Evolutionary conservation across 1,140 invertebrate genomes (phyloP).

Genomic region (Drosophila saltans): DNA sequence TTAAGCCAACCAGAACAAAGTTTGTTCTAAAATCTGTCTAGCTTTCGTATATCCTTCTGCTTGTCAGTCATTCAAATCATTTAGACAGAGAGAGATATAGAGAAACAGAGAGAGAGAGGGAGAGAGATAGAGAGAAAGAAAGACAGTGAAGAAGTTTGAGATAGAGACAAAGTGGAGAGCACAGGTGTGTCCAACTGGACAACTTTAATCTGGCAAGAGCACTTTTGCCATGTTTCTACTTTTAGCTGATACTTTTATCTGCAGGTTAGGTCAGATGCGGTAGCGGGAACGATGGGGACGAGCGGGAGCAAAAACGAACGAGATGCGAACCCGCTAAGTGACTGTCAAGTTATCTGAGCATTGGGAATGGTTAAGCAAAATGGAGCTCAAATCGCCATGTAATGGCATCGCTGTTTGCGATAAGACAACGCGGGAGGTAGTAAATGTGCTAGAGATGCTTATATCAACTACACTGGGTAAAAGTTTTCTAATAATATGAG

Average conservation of each 20-base stretch:
- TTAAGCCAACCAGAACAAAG: conserved; percentile 27
- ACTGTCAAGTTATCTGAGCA: conserved; percentile 65
- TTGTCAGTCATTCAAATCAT: conserved; percentile 41
- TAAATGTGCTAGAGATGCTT: neutral
- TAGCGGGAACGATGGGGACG: neutral
- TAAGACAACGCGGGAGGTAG: conserved; percentile 43
- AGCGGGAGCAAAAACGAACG: neutral
- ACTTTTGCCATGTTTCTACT: conserved; percentile 44
- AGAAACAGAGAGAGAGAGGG: neutral
- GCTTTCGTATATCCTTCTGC: conserved; percentile 31
- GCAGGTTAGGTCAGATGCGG: conserved; percentile 7
- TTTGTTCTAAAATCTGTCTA: conserved; percentile 41
- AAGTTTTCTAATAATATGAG: neutral
- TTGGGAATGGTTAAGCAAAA: conserved; percentile 55
- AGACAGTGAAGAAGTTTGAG: neutral
- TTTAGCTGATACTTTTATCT: conserved; percentile 40
- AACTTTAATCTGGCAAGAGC: conserved; percentile 54
- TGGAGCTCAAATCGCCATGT: conserved; percentile 66
- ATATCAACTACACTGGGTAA: neutral
- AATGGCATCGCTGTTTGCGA: conserved; percentile 55
- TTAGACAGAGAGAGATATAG: neutral
- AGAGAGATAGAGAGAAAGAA: neutral
- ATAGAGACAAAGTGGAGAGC: conserved; percentile 12
- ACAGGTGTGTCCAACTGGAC: conserved; percentile 51
- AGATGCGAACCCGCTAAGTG: conserved; percentile 51